Base-by-base conservation (phyloP, 2,113 vertebrate genomes). In the Circaetus gallicus region DNA sequence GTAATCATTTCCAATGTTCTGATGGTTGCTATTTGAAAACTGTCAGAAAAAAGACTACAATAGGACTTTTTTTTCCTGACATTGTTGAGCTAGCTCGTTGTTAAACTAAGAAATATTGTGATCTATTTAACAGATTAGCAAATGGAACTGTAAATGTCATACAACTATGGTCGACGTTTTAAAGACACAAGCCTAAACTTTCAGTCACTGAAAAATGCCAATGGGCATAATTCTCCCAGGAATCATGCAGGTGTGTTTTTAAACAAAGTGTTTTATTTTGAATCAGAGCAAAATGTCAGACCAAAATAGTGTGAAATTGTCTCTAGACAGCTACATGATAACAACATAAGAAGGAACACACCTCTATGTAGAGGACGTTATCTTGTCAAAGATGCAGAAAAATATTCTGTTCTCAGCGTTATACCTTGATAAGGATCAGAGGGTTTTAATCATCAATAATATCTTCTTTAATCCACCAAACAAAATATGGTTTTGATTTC, bases 281-380 rank as follows among this genome's bases (percentile, higher is more conserved):
- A 96, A 95, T n/a, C 61, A 87, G 40, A 95, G 77, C 29, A 91
- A 96, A 97, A 89, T 95, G 53, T 89, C 91, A 95, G 85, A 93
- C 79, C 63, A 82, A 95, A 96, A 67, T 78, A 90, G 72, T 71
- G 91, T 61, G 71, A 90, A 94, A 85, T 88, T 82, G 45, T 92
- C 59, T 95, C 66, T 73, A 86, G 81, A 93, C 36, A 93, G 56
- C 83, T 85, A 45, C 38, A 40, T 49, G 53, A 40, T 5, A 87
- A 6, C 56, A 66, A 55, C 49, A 50, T 72, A 49, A 66, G 45
- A 91, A 80, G n/a, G 53, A 73, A 45, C 21, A 17, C 32, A 67
- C 26, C 32, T 50, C 26, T 69, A 6, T 72, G 83, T 47, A 93
- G 72, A 87, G n/a, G 77, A 88, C 45, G 38, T 65, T 92, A 24